These are phyloP conservation scores for Colaptes auratus DNA, from an alignment of 2,113 vertebrate genomes.

Conservation along the genomic window DNA sequence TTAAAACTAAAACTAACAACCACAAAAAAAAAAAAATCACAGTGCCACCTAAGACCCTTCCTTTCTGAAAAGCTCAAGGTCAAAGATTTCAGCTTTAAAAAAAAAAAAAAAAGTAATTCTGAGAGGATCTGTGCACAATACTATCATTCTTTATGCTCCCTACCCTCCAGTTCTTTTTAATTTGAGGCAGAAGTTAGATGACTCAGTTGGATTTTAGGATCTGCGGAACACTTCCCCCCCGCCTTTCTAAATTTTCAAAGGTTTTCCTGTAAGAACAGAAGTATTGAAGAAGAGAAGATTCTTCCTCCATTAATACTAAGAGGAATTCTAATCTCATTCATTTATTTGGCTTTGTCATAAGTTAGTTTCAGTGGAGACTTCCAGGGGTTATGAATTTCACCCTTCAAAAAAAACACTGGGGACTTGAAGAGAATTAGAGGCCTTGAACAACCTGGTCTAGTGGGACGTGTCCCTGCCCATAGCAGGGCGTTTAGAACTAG, in stretches of 20 bases:
- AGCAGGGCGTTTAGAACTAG: too few relatives aligned
- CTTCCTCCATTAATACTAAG: background rate
- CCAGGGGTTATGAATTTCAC: background rate
- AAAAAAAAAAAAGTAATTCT: background rate
- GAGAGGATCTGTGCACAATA: background rate
- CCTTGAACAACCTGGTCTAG: background rate
- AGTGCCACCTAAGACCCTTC: background rate
- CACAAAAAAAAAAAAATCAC: background rate
- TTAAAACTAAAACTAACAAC: background rate
- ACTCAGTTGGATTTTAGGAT: background rate
- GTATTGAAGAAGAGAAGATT: background rate
- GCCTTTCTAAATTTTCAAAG: background rate
- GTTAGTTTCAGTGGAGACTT: background rate
- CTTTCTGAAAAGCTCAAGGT: background rate
- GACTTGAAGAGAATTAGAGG: background rate
- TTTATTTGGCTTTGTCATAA: background rate
- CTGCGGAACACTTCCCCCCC: background rate
- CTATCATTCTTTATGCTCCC: background rate
- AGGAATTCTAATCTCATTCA: background rate
- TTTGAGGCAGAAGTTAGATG: background rate
- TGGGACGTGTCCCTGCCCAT: too few relatives aligned
- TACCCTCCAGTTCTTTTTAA: background rate
- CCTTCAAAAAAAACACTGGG: background rate
- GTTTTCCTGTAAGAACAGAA: background rate
- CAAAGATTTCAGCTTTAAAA: background rate